A percentile compares a stretch with the other conserved stretches of the same genome.
These are phyloP conservation scores for Elaeidobius kamerunicus DNA, from an alignment of 2,888 invertebrate species.

Conservation along the genomic window DNA sequence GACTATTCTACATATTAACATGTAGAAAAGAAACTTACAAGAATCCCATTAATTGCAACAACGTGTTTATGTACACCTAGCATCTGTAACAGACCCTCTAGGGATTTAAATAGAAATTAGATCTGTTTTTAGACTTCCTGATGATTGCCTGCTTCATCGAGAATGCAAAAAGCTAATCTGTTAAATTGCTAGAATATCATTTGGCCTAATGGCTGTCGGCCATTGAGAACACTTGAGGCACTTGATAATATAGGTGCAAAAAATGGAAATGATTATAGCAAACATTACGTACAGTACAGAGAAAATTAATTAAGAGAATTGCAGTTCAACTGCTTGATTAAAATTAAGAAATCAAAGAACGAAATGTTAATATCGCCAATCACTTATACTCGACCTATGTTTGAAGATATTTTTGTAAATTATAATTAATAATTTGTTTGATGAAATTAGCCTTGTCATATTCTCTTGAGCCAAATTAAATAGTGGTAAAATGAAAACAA, in stretches of 20 bases:
- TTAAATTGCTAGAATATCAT: constrained; percentile 10
- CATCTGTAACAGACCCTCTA: background rate
- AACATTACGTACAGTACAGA: background rate
- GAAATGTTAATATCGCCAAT: too few species aligned
- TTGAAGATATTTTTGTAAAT: too few species aligned
- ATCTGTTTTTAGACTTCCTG: constrained; percentile 11
- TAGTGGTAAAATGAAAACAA: too few species aligned
- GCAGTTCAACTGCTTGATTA: too few species aligned
- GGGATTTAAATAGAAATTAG: constrained; percentile 6
- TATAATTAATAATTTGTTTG: too few species aligned
- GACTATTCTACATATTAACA: background rate
- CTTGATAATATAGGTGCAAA: constrained; percentile 11
- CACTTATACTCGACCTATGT: too few species aligned
- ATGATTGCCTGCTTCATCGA: constrained; percentile 9
- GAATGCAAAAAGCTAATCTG: constrained; percentile 4
- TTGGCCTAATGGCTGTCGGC: constrained; percentile 8
- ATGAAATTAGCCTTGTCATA: too few species aligned
- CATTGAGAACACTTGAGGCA: constrained; percentile 17
- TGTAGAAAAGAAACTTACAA: constrained; percentile 5
- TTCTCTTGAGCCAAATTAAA: too few species aligned
- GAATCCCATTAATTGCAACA: background rate
- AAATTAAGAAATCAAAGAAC: too few species aligned
- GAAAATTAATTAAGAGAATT: too few species aligned
- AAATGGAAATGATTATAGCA: constrained; percentile 13
- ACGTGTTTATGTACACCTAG: background rate